Conservation (phyloP, 2,113 vertebrate species). For the Peromyscus maniculatus region DNA sequence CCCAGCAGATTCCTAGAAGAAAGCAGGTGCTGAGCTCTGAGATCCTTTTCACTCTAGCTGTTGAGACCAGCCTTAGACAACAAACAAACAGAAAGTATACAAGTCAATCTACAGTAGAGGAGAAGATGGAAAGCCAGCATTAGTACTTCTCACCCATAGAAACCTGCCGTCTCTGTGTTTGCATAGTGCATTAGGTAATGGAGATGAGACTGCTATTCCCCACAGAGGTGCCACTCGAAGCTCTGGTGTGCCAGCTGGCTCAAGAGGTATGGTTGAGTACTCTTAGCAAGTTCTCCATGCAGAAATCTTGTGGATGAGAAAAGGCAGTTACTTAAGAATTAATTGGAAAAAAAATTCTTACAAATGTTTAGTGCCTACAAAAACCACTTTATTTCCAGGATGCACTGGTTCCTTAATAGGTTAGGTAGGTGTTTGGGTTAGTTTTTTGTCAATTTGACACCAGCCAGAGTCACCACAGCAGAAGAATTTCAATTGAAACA, state of each 20-base stretch:
- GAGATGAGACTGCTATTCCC: neutral
- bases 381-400: neutral
- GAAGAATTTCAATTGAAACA: neutral
- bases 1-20: neutral
- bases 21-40: neutral
- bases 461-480: neutral
- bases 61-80: neutral
- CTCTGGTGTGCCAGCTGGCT: constrained; percentile 38
- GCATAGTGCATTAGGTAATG: constrained; percentile 12
- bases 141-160: neutral
- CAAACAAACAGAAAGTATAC: neutral
- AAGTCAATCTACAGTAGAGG: neutral
- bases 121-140: neutral
- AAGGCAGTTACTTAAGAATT: neutral
- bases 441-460: neutral
- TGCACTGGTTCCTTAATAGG: neutral
- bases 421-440: neutral
- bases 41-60: neutral
- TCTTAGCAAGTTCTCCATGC: neutral
- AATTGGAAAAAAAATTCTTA: neutral
- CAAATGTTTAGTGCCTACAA: neutral
- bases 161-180: neutral
- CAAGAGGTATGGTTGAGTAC: neutral
- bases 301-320: neutral
- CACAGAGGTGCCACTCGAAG: constrained; percentile 21